Percentiles rank a stretch among this genome's conserved stretches.
Evolutionary conservation across 30 jellyfish, hydroid and myxozoan genomes (phyloP).

Genomic region (Mastigias papua): DNA sequence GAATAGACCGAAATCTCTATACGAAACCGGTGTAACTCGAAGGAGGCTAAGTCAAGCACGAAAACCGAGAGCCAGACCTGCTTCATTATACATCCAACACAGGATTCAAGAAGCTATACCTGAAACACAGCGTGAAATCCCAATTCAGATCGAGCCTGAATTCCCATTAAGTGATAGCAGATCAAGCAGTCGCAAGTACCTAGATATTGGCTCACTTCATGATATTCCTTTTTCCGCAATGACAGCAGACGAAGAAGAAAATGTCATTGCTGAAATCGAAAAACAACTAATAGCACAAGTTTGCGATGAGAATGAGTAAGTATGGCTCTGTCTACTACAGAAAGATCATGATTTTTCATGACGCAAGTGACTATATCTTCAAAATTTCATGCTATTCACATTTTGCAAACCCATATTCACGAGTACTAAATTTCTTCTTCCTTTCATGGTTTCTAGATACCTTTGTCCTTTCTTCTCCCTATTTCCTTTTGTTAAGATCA

Average conservation of each 20-base stretch:
- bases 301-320: conserved; percentile 72
- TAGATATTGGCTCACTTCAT: conserved; percentile 56
- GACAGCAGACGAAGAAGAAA: conserved; percentile 63
- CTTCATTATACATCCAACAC: conserved; percentile 53
- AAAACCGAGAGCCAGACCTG: conserved; percentile 46
- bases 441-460: too few relatives aligned
- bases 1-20: conserved; percentile 51
- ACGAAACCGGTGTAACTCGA: conserved; percentile 54
- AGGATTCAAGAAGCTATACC: conserved; percentile 61
- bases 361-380: not conserved
- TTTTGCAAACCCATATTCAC: not conserved
- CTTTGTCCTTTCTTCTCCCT: too few relatives aligned
- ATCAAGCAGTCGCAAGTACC: conserved; percentile 1
- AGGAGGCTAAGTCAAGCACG: conserved; percentile 2
- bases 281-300: conserved; percentile 65
- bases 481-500: too few relatives aligned
- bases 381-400: not conserved
- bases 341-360: not conserved
- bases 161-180: not conserved
- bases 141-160: not conserved
- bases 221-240: conserved; percentile 34
- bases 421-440: too few relatives aligned
- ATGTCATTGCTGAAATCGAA: conserved; percentile 58
- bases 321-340: too few relatives aligned
- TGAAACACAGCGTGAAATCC: conserved; percentile 28